Percentiles rank a stretch among this genome's conserved stretches.
phyloP scores from a whole-genome alignment of 1,140 invertebrate species.

The Sipha flava region DNA sequence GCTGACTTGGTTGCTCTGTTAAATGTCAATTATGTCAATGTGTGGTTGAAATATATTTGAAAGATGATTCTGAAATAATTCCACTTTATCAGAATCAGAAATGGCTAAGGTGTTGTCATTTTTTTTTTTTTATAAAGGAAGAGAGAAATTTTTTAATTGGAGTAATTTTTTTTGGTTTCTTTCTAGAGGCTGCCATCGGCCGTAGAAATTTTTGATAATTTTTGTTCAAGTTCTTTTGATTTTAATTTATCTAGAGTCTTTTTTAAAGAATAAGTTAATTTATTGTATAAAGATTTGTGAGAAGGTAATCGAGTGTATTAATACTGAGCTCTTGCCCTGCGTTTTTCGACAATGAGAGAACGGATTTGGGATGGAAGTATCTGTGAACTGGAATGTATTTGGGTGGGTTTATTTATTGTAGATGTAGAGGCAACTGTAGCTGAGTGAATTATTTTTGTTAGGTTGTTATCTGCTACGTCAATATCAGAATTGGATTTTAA shows the following conservation, averaged over 20 bases:
- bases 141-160: neutral
- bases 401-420: too few species aligned
- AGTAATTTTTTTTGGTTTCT: neutral
- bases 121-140: neutral
- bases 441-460: too few species aligned
- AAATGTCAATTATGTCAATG: neutral
- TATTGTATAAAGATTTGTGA: too few species aligned
- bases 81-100: neutral
- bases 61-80: neutral
- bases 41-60: neutral
- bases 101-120: neutral
- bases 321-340: neutral
- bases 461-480: neutral
- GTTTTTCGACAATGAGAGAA: neutral
- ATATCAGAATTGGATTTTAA: neutral
- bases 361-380: neutral
- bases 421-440: too few species aligned
- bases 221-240: too few species aligned
- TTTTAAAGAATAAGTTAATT: too few species aligned
- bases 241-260: neutral
- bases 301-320: neutral
- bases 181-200: neutral
- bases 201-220: neutral
- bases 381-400: too few species aligned
- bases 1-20: too few species aligned